A percentile compares a stretch with the other conserved stretches of the same genome.
Evolutionary conservation across 2,888 invertebrate species (phyloP).

Genomic region (Achlya flavicornis): DNA sequence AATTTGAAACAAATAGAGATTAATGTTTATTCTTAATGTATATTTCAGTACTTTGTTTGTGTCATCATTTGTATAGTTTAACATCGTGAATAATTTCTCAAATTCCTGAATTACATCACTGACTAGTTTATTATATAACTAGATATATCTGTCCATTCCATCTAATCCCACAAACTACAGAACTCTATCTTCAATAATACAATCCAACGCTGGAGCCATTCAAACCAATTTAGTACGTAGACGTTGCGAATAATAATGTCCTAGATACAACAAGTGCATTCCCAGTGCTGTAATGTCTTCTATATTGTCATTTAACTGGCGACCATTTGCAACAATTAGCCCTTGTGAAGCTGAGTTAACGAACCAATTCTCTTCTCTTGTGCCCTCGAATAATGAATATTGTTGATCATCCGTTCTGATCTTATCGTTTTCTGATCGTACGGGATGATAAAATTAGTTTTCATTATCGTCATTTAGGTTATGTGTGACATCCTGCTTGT

Average conservation of each 20-base stretch:
- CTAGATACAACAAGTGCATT: conserved; percentile 49
- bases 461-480: conserved; percentile 37
- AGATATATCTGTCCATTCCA: not conserved
- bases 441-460: conserved; percentile 42
- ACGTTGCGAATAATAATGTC: conserved; percentile 47
- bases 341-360: conserved; percentile 60
- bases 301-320: conserved; percentile 63
- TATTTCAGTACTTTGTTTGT: conserved; percentile 7
- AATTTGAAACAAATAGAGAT: conserved; percentile 32
- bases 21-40: conserved; percentile 26
- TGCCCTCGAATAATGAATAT: conserved; percentile 40
- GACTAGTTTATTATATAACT: too few relatives aligned
- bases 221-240: conserved; percentile 33
- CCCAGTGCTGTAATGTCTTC: conserved; percentile 46
- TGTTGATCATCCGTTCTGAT: conserved; percentile 28
- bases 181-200: not conserved
- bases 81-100: too few relatives aligned
- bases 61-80: too few relatives aligned
- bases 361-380: conserved; percentile 61
- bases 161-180: not conserved
- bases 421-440: conserved; percentile 29
- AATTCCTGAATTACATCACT: too few relatives aligned
- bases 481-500: conserved; percentile 4
- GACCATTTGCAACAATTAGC: conserved; percentile 76
- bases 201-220: conserved; percentile 20